These are phyloP conservation scores for Drosophila dives DNA, from an alignment of 2,888 invertebrate genomes.

Conservation along the genomic window DNA sequence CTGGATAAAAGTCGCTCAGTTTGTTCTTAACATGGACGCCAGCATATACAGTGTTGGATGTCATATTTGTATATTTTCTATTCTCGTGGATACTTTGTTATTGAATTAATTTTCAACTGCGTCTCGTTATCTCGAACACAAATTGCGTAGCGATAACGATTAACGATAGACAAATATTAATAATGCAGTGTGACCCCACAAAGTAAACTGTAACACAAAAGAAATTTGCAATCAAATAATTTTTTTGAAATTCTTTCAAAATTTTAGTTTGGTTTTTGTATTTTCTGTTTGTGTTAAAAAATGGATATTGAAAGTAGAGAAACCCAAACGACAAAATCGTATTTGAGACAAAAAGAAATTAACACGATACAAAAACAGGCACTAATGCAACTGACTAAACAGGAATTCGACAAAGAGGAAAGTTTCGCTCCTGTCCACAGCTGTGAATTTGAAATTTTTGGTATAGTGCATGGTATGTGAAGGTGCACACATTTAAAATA, in stretches of 20 bases:
- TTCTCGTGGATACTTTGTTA: constrained; percentile 37
- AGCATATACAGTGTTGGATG: constrained; percentile 80
- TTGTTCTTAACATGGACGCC: constrained; percentile 86
- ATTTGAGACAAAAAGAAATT: background rate
- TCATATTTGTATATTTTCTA: constrained; percentile 16
- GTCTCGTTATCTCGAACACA: constrained; percentile 34
- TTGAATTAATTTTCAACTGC: constrained; percentile 47
- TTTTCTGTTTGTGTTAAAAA: background rate
- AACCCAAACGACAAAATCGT: constrained; percentile 35
- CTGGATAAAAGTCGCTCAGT: constrained; percentile 86
- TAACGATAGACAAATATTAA: constrained; percentile 23
- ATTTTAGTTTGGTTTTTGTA: background rate
- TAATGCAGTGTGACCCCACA: constrained; percentile 36
- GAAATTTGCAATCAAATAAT: background rate
- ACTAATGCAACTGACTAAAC: background rate
- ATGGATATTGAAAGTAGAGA: constrained; percentile 12
- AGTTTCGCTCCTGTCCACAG: constrained; percentile 12
- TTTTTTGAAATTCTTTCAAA: constrained; percentile 20
- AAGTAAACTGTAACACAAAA: background rate
- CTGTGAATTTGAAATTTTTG: constrained; percentile 83
- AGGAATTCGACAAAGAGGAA: background rate
- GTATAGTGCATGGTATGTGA: constrained; percentile 81
- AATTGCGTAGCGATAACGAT: constrained; percentile 38
- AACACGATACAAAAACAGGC: background rate
- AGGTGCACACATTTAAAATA: background rate